Conservation (phyloP, 2,113 vertebrate species). For the Otocyon megalotis region DNA sequence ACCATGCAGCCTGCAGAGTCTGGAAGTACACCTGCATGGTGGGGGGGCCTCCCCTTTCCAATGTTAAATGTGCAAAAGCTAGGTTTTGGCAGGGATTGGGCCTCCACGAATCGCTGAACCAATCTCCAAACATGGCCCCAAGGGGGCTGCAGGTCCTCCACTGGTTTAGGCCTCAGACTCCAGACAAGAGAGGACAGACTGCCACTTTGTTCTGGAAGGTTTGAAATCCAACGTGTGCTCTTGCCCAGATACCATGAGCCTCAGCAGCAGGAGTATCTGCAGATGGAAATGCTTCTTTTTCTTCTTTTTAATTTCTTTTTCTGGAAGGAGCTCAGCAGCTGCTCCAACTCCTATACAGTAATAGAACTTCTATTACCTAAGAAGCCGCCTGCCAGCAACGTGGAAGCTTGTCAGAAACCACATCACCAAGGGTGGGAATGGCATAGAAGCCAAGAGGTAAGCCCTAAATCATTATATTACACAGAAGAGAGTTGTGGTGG, state of each 20-base stretch:
- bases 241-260: background rate
- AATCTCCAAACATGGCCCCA: fast-evolving
- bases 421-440: fast-evolving
- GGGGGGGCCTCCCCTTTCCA: background rate
- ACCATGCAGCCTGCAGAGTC: background rate
- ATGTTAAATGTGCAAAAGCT: background rate
- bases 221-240: background rate
- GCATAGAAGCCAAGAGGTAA: background rate
- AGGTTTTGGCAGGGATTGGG: fast-evolving
- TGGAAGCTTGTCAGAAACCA: fast-evolving
- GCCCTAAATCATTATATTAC: background rate
- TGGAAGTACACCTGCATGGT: fast-evolving
- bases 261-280: background rate
- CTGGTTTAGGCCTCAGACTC: background rate
- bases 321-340: background rate
- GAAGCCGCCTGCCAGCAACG: background rate
- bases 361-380: background rate
- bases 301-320: background rate
- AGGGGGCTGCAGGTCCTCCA: fast-evolving
- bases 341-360: background rate
- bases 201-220: conserved; percentile 14
- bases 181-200: background rate
- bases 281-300: background rate
- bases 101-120: fast-evolving
- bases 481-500: background rate